Percentiles rank a stretch among this genome's conserved stretches.
These are phyloP conservation scores for Mus spretus DNA, from an alignment of 2,797 vertebrate genomes.

Conservation along the genomic window DNA sequence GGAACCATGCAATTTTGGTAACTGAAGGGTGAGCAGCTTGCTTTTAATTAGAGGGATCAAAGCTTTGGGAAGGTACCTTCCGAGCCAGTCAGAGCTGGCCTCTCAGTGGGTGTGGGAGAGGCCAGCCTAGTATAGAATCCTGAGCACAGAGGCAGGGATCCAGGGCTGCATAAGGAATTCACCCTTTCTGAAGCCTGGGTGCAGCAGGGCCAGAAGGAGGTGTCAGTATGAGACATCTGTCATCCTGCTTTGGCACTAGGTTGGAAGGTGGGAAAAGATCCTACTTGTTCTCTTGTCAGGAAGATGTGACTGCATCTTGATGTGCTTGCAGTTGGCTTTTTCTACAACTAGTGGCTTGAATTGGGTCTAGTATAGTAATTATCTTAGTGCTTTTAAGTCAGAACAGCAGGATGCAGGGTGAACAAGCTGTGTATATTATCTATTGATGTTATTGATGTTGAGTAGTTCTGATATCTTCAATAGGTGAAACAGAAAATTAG, in stretches of 20 bases:
- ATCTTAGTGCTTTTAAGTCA: not conserved
- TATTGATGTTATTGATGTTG: not conserved
- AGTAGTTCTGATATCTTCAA: slow-evolving; percentile 1
- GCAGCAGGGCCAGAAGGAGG: not conserved
- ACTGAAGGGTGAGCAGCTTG: slow-evolving; percentile 30
- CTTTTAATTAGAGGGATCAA: slow-evolving; percentile 9
- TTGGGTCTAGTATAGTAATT: not conserved
- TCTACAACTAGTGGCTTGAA: not conserved
- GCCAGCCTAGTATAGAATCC: not conserved
- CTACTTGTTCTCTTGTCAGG: not conserved
- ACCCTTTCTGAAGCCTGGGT: not conserved
- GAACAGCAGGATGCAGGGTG: not conserved
- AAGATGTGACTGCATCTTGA: not conserved
- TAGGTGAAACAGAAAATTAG: not conserved
- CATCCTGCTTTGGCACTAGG: not conserved
- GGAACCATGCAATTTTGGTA: slow-evolving; percentile 38
- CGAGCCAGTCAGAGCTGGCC: not conserved
- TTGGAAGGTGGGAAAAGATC: not conserved
- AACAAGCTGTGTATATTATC: not conserved
- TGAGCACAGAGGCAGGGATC: not conserved
- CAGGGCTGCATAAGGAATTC: not conserved
- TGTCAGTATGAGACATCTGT: too few species aligned
- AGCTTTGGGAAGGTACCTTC: not conserved
- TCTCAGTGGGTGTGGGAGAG: not conserved
- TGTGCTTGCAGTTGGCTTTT: not conserved